Percentiles rank a stretch among this genome's conserved stretches.
Conservation (phyloP, 1,140 invertebrate genomes). For the Dermatophagoides farinae region DNA sequence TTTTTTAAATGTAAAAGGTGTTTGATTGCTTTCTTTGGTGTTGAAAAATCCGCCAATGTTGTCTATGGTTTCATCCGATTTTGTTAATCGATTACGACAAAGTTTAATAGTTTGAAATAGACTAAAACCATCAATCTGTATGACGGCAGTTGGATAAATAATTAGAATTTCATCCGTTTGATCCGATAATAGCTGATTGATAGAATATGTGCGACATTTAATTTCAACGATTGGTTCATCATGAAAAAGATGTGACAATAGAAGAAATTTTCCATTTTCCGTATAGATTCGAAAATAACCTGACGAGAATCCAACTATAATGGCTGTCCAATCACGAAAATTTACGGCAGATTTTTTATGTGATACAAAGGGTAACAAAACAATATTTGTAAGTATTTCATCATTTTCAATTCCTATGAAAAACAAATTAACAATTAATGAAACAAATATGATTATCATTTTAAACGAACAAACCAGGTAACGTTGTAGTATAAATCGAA, state of each 20-base stretch:
- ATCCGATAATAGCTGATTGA: constrained; percentile 27
- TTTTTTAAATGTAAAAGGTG: constrained; percentile 49
- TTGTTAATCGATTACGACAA: constrained; percentile 54
- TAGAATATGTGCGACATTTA: constrained; percentile 55
- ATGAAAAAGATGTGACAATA: constrained; percentile 57
- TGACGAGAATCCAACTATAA: constrained; percentile 61
- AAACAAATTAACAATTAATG: constrained; percentile 20
- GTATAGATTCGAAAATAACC: constrained; percentile 72
- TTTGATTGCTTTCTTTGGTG: constrained; percentile 19
- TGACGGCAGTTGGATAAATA: constrained; percentile 48
- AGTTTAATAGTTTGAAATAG: constrained; percentile 57
- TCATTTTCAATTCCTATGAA: constrained; percentile 6
- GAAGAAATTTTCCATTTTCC: constrained; percentile 52
- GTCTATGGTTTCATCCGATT: constrained; percentile 2
- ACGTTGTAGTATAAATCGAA: not conserved
- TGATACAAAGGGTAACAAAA: constrained; percentile 41
- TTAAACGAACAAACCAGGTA: not conserved
- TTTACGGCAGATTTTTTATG: constrained; percentile 31
- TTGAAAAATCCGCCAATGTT: not conserved
- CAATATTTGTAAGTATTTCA: constrained; percentile 34
- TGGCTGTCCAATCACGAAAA: constrained; percentile 77
- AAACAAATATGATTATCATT: too few species aligned
- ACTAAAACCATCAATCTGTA: constrained; percentile 57
- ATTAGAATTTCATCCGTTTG: constrained; percentile 58
- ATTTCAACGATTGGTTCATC: constrained; percentile 53